Evolutionary conservation across 2,797 vertebrate species (phyloP), one percentile per base, ranked within the genome.

Genomic region (Danio aesculapii): DNA sequence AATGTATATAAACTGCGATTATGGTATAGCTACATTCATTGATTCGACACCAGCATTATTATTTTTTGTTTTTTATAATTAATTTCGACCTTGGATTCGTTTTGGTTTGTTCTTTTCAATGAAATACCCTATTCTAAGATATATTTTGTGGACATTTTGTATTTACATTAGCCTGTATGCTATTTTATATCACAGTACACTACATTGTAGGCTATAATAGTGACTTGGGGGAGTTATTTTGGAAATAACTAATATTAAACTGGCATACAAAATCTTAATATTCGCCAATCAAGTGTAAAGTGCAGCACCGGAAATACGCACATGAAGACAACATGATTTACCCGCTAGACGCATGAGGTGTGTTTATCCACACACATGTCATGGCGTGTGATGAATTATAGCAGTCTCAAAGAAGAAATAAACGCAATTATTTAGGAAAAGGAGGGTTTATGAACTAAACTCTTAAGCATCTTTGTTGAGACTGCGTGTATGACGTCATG

Each of bases 401-500:
- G 6, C n/a, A 43, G 61, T 44, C 8, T 76, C 0, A 21, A 21
- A 14, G 17, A 53, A 16, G 1, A 21, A 30, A 75, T 50, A 13
- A 0, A 17, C n/a, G 0, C 3, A n/a, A n/a, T 39, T 49, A 12
- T 4, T 17, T 7, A 8, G 47, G 19, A 30, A 21, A 74, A 49
- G 5, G 4, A 12, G 7, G 2, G 19, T 74, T 49, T 47, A 39
- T 50, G 5, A 2, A 16, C 16, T 62, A 47, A 43, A 47, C 39
- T 30, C 58, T 58, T 8, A 8, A 62, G 43, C 71, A 66, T 78
- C 50, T 49, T 43, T 39, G 77, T 83, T 82, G 76, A 80, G 82
- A 68, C 52, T 81, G 77, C 71, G 72, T 58, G 78, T 52, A 85
- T 89, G 86, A 87, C 84, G 85, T 88, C 59, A 85, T 86, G 83